Evolutionary conservation across 1,140 invertebrate genomes (phyloP).

Genomic region (Papilio dardanus): DNA sequence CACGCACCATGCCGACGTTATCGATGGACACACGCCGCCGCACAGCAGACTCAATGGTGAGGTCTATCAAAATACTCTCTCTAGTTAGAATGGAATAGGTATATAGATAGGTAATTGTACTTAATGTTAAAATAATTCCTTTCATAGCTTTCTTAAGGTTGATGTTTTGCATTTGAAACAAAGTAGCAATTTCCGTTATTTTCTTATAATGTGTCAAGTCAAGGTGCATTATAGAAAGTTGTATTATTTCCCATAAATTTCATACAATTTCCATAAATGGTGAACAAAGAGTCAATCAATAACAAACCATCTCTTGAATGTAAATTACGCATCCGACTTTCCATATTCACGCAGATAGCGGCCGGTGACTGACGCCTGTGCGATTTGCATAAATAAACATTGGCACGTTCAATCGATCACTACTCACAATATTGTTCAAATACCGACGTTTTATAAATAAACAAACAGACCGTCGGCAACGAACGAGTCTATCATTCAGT

Average conservation of each 20-base stretch:
- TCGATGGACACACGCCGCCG: constrained; percentile 55
- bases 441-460: constrained; percentile 45
- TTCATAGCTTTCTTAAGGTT: not conserved
- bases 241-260: constrained; percentile 26
- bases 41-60: constrained; percentile 22
- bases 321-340: constrained; percentile 46
- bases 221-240: constrained; percentile 30
- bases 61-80: not conserved
- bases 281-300: constrained; percentile 29
- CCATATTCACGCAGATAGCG: constrained; percentile 55
- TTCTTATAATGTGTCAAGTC: constrained; percentile 16
- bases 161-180: not conserved
- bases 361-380: constrained; percentile 39
- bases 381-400: constrained; percentile 40
- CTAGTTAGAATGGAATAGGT: not conserved
- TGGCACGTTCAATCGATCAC: constrained; percentile 40
- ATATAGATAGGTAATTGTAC: not conserved
- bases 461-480: constrained; percentile 43
- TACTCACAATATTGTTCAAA: constrained; percentile 41
- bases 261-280: constrained; percentile 30
- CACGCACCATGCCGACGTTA: constrained; percentile 37
- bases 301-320: constrained; percentile 38
- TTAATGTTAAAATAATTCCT: not conserved
- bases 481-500: constrained; percentile 39
- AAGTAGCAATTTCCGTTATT: not conserved